Conservation (phyloP, 2,113 vertebrate genomes). For the Cacatua alba region DNA sequence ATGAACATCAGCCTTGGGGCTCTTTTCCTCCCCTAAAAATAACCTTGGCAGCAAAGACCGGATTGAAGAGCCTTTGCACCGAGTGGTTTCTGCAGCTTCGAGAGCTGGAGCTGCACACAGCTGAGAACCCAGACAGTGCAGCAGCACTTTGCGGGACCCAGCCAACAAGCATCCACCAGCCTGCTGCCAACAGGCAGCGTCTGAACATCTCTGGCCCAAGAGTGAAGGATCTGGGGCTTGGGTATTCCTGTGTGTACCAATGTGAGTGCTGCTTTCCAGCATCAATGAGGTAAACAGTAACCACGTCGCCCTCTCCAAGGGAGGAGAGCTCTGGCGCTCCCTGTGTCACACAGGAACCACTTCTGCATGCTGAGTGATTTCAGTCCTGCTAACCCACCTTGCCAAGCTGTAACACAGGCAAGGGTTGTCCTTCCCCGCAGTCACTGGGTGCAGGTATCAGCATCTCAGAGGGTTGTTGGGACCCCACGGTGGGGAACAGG, state of each 20-base stretch:
- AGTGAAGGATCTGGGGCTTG: accelerated
- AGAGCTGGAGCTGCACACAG: background rate
- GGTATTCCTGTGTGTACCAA: background rate
- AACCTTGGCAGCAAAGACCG: background rate
- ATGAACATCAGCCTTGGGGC: background rate
- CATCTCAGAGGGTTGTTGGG: background rate
- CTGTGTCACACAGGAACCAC: background rate
- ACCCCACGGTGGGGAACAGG: background rate
- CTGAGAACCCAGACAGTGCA: background rate
- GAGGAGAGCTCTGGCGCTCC: background rate
- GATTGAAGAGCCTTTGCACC: background rate
- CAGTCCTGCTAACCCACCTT: background rate
- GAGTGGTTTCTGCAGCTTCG: background rate
- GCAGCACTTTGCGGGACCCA: background rate
- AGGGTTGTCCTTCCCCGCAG: background rate
- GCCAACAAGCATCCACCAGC: background rate
- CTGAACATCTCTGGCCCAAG: background rate
- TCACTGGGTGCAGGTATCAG: background rate
- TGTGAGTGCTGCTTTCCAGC: background rate
- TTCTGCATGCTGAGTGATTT: background rate
- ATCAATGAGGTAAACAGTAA: background rate
- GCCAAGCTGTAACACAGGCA: background rate
- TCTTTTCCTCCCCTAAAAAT: background rate
- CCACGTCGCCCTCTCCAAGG: background rate
- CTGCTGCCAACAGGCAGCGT: background rate